Evolutionary conservation across 2,797 vertebrate genomes (phyloP), one percentile per base, ranked within the genome.

Genomic region (Phataginus tetradactyla): DNA sequence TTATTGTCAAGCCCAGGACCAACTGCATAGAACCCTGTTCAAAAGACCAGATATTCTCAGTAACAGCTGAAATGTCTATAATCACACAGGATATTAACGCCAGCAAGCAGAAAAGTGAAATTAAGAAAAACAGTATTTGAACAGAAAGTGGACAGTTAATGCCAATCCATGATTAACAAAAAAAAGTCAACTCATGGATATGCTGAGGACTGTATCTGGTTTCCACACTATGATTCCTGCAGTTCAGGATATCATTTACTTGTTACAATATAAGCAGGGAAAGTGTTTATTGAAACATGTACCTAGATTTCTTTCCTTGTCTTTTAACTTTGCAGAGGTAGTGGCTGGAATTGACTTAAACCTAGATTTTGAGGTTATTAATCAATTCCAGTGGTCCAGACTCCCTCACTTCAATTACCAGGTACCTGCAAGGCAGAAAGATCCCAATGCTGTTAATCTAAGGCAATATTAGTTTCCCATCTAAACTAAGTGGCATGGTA

Each of bases 341-440:
- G 71, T 69, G 29, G 42, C 39, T 95, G 71, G 91, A 93, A 90
- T 14, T 68, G 72, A 97, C 86, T 81, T 94, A 78, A 92, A 86
- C 77, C 71, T 85, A 94, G 66, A 87, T 59, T 49, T 74, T 97
- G 49, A 96, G 68, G 71, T 91, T 92, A 91, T 84, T 69, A 72
- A 34, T 51, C 75, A 59, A 95, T 80, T 94, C 83, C 39, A 91
- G 74, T 83, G 72, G 78, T 74, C 84, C 88, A 94, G 78, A 49
- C 57, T 93, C 84, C 74, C 71, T 88, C 57, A 34, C 45, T 74
- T 90, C 86, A 88, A 77, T 92, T 45, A 94, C 86, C 78, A 92
- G 83, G 84, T 93, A 97, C 81, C 92, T 64, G 80, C n/a, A 42
- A 95, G 84, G 83, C 95, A 96, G 87, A 90, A 89, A 63, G 71